phyloP scores from a whole-genome alignment of 2,888 invertebrate species.

The Clostera curtula region DNA sequence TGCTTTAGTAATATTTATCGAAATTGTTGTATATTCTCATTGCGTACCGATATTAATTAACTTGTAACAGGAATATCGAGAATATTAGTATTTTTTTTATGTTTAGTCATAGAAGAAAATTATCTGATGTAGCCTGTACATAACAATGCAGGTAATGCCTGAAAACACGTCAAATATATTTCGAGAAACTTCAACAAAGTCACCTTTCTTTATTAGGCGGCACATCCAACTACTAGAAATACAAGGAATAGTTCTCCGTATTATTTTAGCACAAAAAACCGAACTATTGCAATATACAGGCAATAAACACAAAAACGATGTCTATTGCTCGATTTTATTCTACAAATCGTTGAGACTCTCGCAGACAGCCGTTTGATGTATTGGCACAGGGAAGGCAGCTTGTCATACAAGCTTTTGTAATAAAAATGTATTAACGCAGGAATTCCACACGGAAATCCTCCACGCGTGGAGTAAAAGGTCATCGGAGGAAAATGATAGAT shows the following conservation, averaged over 20 bases:
- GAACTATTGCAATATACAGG: too few species aligned
- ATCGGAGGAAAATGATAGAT: slow-evolving; percentile 57
- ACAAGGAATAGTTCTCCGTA: too few species aligned
- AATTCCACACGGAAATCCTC: slow-evolving; percentile 32
- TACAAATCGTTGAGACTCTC: slow-evolving; percentile 7
- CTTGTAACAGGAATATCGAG: slow-evolving; percentile 15
- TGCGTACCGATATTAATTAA: slow-evolving; percentile 12
- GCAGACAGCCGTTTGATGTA: slow-evolving; percentile 12
- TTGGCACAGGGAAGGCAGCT: slow-evolving; percentile 16
- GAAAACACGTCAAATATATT: too few species aligned
- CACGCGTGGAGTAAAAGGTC: slow-evolving; percentile 41
- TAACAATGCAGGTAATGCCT: slow-evolving; percentile 24
- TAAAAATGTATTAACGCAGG: slow-evolving; percentile 27
- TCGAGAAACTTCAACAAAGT: too few species aligned
- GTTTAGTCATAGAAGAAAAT: too few species aligned
- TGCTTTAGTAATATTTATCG: slow-evolving; percentile 1
- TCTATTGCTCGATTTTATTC: slow-evolving; percentile 11
- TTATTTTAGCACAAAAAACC: too few species aligned
- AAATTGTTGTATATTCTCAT: slow-evolving; percentile 1
- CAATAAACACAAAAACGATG: slow-evolving; percentile 11
- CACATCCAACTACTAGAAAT: too few species aligned
- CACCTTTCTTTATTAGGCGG: too few species aligned
- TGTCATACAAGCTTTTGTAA: slow-evolving; percentile 15
- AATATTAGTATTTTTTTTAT: too few species aligned
- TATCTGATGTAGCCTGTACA: too few species aligned